Conservation (phyloP, 2,888 invertebrate species). For the Drosophila emarginata region DNA sequence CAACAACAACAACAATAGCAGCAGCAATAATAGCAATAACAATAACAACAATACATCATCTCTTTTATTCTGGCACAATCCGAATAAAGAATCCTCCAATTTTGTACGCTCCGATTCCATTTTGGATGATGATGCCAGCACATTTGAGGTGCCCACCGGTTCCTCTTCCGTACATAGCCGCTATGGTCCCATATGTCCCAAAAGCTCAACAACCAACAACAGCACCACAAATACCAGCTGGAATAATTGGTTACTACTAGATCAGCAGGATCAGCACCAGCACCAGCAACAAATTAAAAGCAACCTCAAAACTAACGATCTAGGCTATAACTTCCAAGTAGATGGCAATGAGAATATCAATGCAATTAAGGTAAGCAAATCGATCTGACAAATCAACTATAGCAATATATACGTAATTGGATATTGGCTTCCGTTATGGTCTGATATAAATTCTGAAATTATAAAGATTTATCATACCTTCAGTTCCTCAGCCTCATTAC, state of each 20-base stretch:
- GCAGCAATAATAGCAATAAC: conserved; percentile 38
- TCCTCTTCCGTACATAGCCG: conserved; percentile 83
- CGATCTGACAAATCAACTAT: too few relatives aligned
- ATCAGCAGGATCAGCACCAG: conserved; percentile 40
- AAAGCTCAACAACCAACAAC: conserved; percentile 53
- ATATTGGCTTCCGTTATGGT: too few relatives aligned
- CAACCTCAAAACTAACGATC: conserved; percentile 41
- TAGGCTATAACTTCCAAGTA: conserved; percentile 54
- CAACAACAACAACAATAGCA: conserved; percentile 27
- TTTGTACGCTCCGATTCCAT: conserved; percentile 84
- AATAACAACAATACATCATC: conserved; percentile 46
- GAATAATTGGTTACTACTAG: conserved; percentile 66
- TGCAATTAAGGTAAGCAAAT: conserved; percentile 55
- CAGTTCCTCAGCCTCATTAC: too few relatives aligned
- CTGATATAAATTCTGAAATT: too few relatives aligned
- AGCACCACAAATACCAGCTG: conserved; percentile 25
- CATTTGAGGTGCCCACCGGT: conserved; percentile 85
- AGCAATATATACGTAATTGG: too few relatives aligned
- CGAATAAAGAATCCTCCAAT: conserved; percentile 62
- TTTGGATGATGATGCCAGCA: conserved; percentile 85
- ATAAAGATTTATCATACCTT: too few relatives aligned
- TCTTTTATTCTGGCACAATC: conserved; percentile 49
- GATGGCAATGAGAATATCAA: conserved; percentile 54
- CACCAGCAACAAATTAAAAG: conserved; percentile 33
- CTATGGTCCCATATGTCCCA: conserved; percentile 88